Conservation (phyloP, 1,140 invertebrate genomes). For the Hypsibius dujardini region DNA sequence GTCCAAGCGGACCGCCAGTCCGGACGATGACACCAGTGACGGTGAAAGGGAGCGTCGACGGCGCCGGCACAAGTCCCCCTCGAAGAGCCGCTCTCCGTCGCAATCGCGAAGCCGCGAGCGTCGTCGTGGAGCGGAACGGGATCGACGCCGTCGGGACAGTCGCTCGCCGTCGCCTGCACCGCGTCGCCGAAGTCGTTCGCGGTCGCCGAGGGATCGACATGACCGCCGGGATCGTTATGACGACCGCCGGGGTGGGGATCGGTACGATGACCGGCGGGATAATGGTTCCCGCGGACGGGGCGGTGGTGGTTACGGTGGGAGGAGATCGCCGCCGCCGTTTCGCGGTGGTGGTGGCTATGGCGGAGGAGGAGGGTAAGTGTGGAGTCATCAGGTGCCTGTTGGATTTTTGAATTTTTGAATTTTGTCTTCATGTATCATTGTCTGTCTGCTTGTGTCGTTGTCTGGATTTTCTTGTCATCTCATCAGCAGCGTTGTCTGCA, state of each 20-base stretch:
- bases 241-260: conserved; percentile 16
- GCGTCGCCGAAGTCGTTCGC: not conserved
- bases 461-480: too few relatives aligned
- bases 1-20: too few relatives aligned
- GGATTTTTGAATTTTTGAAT: too few relatives aligned
- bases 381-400: too few relatives aligned
- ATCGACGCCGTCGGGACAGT: not conserved
- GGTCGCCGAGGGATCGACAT: conserved; percentile 18
- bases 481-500: too few relatives aligned
- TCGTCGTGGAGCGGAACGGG: not conserved
- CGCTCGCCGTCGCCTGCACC: not conserved
- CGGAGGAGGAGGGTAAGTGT: too few relatives aligned
- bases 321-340: too few relatives aligned
- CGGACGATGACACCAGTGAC: not conserved
- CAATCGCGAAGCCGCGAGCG: not conserved
- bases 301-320: conserved; percentile 20
- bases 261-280: conserved; percentile 8
- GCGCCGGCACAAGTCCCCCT: not conserved
- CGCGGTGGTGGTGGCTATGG: conserved; percentile 17
- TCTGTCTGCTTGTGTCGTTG: too few relatives aligned
- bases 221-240: conserved; percentile 15
- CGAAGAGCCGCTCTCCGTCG: not conserved
- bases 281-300: not conserved
- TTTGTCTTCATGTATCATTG: too few relatives aligned
- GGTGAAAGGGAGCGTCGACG: not conserved